Evolutionary conservation across 2,797 vertebrate species (phyloP).

Genomic region (Danio aesculapii): DNA sequence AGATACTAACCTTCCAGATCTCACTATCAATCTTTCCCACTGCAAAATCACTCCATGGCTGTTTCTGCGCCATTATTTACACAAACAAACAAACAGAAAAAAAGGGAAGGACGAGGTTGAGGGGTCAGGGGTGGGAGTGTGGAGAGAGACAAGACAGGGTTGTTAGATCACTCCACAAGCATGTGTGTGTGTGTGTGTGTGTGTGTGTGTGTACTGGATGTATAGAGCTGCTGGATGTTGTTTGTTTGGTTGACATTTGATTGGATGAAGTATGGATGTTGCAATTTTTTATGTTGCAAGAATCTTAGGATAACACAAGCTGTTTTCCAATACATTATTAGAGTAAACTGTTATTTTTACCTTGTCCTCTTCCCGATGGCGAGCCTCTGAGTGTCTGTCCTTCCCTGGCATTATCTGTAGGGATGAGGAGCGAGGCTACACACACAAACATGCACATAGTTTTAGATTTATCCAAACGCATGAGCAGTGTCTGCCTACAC

Average conservation of each 20-base stretch:
- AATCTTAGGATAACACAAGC: background rate
- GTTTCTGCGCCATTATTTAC: slow-evolving; percentile 94
- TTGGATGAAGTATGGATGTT: slow-evolving; percentile 19
- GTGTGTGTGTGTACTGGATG: slow-evolving; percentile 3
- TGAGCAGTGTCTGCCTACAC: background rate
- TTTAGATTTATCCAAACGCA: background rate
- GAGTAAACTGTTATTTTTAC: slow-evolving; percentile 26
- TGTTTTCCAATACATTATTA: slow-evolving; percentile 5
- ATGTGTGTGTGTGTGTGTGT: slow-evolving; percentile 52
- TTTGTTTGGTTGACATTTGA: slow-evolving; percentile 11
- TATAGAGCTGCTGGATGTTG: slow-evolving; percentile 22
- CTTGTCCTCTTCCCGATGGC: slow-evolving; percentile 52
- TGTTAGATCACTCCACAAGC: slow-evolving; percentile 87
- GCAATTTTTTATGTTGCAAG: background rate
- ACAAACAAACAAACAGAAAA: slow-evolving; percentile 61
- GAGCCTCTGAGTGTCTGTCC: slow-evolving; percentile 59
- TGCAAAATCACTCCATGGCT: slow-evolving; percentile 98
- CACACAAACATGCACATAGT: slow-evolving; percentile 7
- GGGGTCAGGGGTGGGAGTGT: slow-evolving; percentile 62
- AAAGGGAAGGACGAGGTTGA: slow-evolving; percentile 66
- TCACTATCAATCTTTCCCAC: slow-evolving; percentile 99
- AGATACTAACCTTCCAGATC: slow-evolving; percentile 87
- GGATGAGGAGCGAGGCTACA: slow-evolving; percentile 59
- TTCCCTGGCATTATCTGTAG: slow-evolving; percentile 60
- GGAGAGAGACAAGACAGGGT: slow-evolving; percentile 82